These are phyloP conservation scores for Parnassius smintheus DNA, from an alignment of 2,888 invertebrate species.

Conservation along the genomic window DNA sequence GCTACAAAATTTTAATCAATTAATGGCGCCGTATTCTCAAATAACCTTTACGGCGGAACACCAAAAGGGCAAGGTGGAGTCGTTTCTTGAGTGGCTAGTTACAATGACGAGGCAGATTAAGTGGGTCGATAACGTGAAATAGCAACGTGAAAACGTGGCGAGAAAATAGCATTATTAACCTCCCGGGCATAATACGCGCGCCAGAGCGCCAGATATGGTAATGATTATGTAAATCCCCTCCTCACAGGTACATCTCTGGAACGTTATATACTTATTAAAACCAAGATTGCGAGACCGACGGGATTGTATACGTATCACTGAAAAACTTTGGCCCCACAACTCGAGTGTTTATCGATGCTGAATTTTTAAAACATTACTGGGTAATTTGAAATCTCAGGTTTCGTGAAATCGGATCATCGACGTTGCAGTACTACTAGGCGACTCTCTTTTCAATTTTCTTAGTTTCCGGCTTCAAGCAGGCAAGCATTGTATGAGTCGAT, in stretches of 20 bases:
- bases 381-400: constrained; percentile 74
- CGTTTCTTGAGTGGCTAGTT: constrained; percentile 71
- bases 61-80: constrained; percentile 57
- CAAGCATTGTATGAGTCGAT: constrained; percentile 79
- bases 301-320: constrained; percentile 56
- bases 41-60: constrained; percentile 29
- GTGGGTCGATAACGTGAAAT: constrained; percentile 77
- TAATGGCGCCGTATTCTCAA: constrained; percentile 10
- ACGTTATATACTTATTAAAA: constrained; percentile 80
- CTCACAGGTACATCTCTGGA: constrained; percentile 78
- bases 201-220: constrained; percentile 81
- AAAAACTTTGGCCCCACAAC: constrained; percentile 62
- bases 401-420: constrained; percentile 73
- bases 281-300: constrained; percentile 74
- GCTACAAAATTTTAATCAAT: constrained; percentile 15
- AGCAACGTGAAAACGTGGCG: constrained; percentile 79
- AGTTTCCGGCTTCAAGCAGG: constrained; percentile 72
- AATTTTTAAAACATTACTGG: constrained; percentile 65
- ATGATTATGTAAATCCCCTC: constrained; percentile 80
- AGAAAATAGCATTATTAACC: constrained; percentile 82
- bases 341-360: constrained; percentile 66
- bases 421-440: constrained; percentile 71
- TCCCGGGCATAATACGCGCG: constrained; percentile 79
- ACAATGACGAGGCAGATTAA: constrained; percentile 78
- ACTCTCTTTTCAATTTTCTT: constrained; percentile 81